These are phyloP conservation scores for Chrysogorgia sp. DNA, from an alignment of 92 coral and sea anemone genomes.

Conservation along the genomic window DNA sequence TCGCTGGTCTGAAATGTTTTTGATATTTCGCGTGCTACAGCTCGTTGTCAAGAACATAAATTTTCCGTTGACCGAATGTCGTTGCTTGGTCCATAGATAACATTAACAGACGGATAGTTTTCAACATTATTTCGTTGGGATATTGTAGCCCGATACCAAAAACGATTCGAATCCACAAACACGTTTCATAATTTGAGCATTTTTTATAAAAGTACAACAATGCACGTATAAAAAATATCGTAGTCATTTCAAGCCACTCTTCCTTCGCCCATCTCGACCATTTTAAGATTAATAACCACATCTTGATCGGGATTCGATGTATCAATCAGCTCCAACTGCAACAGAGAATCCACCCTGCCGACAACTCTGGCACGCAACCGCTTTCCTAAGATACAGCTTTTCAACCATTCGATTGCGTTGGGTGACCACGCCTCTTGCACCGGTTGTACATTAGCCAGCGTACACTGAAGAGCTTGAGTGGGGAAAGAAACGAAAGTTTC, in stretches of 20 bases:
- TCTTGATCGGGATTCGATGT: conserved; percentile 4
- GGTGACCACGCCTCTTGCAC: conserved; percentile 38
- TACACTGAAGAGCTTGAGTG: conserved; percentile 69
- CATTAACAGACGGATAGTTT: no score
- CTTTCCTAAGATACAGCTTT: conserved; percentile 42
- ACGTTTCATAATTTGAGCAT: no score
- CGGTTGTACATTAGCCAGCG: conserved; percentile 64
- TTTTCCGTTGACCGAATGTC: no score
- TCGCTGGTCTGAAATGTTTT: no score
- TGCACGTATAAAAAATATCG: neutral
- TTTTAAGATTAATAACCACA: neutral
- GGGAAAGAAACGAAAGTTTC: conserved; percentile 62
- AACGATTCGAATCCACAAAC: no score
- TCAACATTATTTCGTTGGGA: no score
- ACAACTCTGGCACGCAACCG: conserved; percentile 59
- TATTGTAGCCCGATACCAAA: no score
- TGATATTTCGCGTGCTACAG: no score
- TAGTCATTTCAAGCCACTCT: neutral
- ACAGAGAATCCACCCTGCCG: neutral
- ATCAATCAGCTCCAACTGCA: neutral
- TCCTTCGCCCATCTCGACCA: neutral
- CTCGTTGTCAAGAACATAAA: no score
- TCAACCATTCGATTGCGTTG: conserved; percentile 54
- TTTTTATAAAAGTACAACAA: no score
- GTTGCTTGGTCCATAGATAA: no score